These are phyloP conservation scores for Bombus vancouverensis DNA, from an alignment of 1,140 invertebrate genomes.

Conservation along the genomic window DNA sequence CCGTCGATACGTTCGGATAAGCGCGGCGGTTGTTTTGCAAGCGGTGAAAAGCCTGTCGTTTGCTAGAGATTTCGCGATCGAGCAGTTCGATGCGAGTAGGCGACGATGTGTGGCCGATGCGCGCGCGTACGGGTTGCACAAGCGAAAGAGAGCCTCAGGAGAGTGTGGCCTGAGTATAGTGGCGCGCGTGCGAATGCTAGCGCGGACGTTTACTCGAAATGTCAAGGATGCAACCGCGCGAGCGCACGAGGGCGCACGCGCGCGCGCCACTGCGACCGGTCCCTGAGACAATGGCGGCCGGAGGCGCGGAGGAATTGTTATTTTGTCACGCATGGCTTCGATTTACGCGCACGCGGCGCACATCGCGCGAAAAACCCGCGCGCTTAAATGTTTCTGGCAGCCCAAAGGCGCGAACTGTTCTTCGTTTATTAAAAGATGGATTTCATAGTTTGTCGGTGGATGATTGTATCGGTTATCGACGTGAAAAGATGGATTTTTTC, in stretches of 20 bases:
- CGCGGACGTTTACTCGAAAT: conserved; percentile 74
- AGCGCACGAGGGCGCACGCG: conserved; percentile 29
- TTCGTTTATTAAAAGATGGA: background rate
- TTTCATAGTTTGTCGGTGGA: background rate
- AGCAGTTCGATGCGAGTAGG: conserved; percentile 54
- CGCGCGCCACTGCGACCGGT: background rate
- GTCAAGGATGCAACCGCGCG: conserved; percentile 79
- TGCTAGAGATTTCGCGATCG: conserved; percentile 50
- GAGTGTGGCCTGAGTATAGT: background rate
- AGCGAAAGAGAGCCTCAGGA: conserved; percentile 74
- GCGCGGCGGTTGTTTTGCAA: conserved; percentile 52
- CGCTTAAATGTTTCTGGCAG: conserved; percentile 49
- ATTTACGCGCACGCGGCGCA: conserved; percentile 4
- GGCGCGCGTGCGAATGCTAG: background rate
- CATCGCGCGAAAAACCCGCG: conserved; percentile 31
- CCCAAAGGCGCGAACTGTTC: background rate
- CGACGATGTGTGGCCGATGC: conserved; percentile 70
- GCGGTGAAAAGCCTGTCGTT: conserved; percentile 48
- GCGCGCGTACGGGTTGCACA: conserved; percentile 71
- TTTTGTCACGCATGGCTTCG: conserved; percentile 67
- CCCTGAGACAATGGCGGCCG: conserved; percentile 62
- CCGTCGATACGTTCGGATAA: conserved; percentile 36
- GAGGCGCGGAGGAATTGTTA: conserved; percentile 66
- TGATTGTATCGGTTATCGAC: background rate
- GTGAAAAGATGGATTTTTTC: background rate